phyloP scores from a whole-genome alignment of 2,797 vertebrate genomes.

The Mionectes olivaceus region DNA sequence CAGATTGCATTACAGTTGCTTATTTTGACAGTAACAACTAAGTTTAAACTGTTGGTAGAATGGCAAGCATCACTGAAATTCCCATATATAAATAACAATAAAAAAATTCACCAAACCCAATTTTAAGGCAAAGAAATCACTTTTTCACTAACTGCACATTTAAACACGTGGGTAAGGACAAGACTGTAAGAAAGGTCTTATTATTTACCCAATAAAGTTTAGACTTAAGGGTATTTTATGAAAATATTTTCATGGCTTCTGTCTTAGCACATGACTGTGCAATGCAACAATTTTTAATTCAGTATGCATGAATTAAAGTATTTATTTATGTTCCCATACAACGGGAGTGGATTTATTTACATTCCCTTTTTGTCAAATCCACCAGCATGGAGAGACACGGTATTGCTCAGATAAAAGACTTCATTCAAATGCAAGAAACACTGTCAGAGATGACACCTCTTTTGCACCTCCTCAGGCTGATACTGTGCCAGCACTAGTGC shows the following conservation, averaged over 20 bases:
- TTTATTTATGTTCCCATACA: not conserved
- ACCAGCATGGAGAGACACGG: not conserved
- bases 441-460: not conserved
- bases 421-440: not conserved
- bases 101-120: not conserved
- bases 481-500: fast-evolving
- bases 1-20: not conserved
- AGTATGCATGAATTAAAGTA: not conserved
- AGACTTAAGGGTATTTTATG: not conserved
- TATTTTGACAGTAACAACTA: not conserved
- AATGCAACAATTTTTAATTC: not conserved
- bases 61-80: not conserved
- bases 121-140: not conserved
- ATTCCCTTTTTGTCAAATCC: not conserved
- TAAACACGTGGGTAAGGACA: not conserved
- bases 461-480: not conserved
- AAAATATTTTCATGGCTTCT: not conserved
- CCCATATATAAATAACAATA: not conserved
- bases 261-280: not conserved
- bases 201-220: not conserved
- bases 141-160: not conserved
- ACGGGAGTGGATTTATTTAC: not conserved
- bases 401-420: not conserved
- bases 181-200: not conserved
- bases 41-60: not conserved